Evolutionary conservation across 2,113 vertebrate genomes (phyloP), one percentile per base, ranked within the genome.

Genomic region (Enhydra lutris): DNA sequence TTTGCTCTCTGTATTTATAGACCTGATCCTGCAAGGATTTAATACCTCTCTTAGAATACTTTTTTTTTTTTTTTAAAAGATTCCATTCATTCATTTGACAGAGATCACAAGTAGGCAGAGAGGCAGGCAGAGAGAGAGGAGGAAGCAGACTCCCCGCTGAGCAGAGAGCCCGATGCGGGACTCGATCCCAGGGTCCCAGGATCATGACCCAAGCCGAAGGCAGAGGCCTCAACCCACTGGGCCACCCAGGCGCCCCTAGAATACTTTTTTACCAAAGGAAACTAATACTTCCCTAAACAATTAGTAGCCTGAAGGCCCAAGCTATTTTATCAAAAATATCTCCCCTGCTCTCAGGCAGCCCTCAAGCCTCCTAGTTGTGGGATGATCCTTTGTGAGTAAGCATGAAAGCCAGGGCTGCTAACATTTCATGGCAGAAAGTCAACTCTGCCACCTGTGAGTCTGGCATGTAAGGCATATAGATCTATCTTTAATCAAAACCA

Each of bases 401-500:
- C 81, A 57, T 34, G 23, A 94, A 96, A 96, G 74, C 80, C 50
- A 9, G 57, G n/a, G 55, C 57, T 92, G 95, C 65, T 92, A 71
- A 83, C 42, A 80, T 92, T 96, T 85, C 91, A 91, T 24, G 57
- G 85, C 95, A 67, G 36, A 69, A 92, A 80, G 78, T 94, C 92
- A 87, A 80, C 29, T 57, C 21, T 63, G 92, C 73, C 45, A 65
- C 90, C 97, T 90, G 55, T 69, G 86, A 95, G 95, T 97, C 98
- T 96, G 87, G 59, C 86, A 65, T 52, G 24, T 69, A 86, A 93
- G 73, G 67, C 89, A 29, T 17, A 34, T 17, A 92, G 96, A 94
- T 95, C 95, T 91, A 73, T 94, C 95, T 92, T 94, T 96, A 96
- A 97, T 97, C 79, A 92, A 92, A 95, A 39, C 36, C 90, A 92